Base-by-base conservation (phyloP, 2,888 invertebrate species). In the Coenonympha glycerion region DNA sequence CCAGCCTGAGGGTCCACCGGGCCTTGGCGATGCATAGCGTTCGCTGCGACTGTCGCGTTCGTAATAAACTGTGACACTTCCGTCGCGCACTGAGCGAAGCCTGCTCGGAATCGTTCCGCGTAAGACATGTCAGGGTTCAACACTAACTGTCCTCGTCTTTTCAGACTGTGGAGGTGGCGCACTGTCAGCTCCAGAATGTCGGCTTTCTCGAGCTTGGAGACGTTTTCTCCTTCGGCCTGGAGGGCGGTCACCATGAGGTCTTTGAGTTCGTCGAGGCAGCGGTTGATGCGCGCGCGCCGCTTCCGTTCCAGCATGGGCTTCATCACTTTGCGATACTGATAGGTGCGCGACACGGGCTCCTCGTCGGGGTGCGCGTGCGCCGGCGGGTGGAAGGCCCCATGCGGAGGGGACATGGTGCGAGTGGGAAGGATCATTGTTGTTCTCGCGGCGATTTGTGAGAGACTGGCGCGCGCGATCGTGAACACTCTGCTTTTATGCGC, bases 301-400 rank as follows among this genome's bases (percentile, higher is more conserved):
- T 95, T 95, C 50, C 95, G 89, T 74, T 96, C 95, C 64, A 96
- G 84, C 92, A 95, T 92, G 40, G 95, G 96, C 78, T 96, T 95
- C 95, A 95, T 95, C 61, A 96, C 95, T 90, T 95, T 96, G 76
- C 96, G 90, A 87, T 96, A 96, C 73, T 96, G 95, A 78, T 95
- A 95, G 59, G 96, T 96, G 73, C 95, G 90, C 58, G 95, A 95
- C 77, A 95, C 93, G 49, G 92, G 92, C 61, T 87, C 87, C 55
- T 87, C 87, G 61, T 87, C 87, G 13, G 80, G 77, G 44, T 77
- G 78, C 53, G 68, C 64, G 69, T 76, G 77, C 61, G 78, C 82
- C 69, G 75, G 88, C 64, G 76, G 87, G 66, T 73, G 88, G 80
- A 77, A 89, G 56, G 82, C 83, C 78, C 87, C 87, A 74, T 82